Percentiles rank a stretch among this genome's conserved stretches.
These are phyloP conservation scores for Lithophane socia DNA, from an alignment of 2,888 invertebrate genomes.

Conservation along the genomic window DNA sequence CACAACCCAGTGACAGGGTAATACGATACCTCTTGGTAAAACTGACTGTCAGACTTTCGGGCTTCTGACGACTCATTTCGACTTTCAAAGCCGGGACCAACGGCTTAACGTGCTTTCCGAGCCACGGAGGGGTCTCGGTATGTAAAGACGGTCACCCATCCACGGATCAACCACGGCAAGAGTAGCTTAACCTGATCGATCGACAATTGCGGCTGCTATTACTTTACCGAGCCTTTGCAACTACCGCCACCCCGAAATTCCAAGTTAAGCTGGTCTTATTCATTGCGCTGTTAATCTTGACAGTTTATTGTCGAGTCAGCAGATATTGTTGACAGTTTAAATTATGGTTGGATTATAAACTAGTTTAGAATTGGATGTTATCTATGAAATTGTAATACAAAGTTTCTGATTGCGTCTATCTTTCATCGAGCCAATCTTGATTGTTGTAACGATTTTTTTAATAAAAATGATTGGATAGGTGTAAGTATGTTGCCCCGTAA, in stretches of 20 bases:
- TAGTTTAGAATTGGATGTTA: constrained; percentile 31
- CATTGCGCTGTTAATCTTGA: constrained; percentile 47
- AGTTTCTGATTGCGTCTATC: constrained; percentile 10
- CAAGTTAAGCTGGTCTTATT: constrained; percentile 9
- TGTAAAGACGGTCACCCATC: neutral
- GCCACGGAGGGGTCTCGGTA: neutral
- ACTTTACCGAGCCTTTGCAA: neutral
- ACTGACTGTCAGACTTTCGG: neutral
- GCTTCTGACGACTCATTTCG: neutral
- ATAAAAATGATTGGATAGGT: neutral
- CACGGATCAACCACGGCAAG: neutral
- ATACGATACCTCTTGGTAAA: neutral
- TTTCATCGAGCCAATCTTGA: constrained; percentile 1
- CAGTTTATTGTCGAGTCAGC: constrained; percentile 39
- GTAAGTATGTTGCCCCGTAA: no score
- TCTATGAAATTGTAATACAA: constrained; percentile 9
- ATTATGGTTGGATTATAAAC: constrained; percentile 38
- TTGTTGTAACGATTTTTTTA: neutral
- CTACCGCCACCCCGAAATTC: constrained; percentile 7
- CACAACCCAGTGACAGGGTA: neutral
- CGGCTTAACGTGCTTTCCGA: neutral
- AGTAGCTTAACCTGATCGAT: neutral
- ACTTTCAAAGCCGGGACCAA: neutral
- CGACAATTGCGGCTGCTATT: neutral
- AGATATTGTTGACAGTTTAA: constrained; percentile 41